Evolutionary conservation across 1,140 invertebrate species (phyloP).

Genomic region (Anadara kagoshimensis): DNA sequence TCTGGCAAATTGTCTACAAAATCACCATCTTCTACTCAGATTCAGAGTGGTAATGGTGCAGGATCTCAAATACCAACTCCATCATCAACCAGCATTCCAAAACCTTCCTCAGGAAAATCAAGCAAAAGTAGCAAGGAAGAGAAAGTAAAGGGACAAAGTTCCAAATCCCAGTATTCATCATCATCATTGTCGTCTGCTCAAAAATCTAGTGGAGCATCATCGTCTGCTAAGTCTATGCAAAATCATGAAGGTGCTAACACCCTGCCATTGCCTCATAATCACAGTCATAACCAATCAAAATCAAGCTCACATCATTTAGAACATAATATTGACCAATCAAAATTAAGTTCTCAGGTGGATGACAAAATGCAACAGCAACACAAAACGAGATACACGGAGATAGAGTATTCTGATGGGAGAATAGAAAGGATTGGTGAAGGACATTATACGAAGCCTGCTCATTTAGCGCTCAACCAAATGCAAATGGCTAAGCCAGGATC

Average conservation of each 20-base stretch:
- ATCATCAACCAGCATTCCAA: slow-evolving; percentile 59
- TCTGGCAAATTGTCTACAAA: slow-evolving; percentile 46
- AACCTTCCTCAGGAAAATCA: slow-evolving; percentile 55
- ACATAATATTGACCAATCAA: slow-evolving; percentile 34
- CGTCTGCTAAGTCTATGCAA: slow-evolving; percentile 49
- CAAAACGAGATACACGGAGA: slow-evolving; percentile 53
- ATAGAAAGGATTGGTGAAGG: slow-evolving; percentile 53
- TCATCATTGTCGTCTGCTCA: slow-evolving; percentile 41
- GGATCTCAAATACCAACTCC: slow-evolving; percentile 59
- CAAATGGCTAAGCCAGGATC: slow-evolving; percentile 10
- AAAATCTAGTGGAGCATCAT: slow-evolving; percentile 35
- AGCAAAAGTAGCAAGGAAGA: slow-evolving; percentile 45
- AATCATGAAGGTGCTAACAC: slow-evolving; percentile 37
- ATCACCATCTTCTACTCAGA: slow-evolving; percentile 46
- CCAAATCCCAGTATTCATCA: slow-evolving; percentile 24
- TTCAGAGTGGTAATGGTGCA: slow-evolving; percentile 23
- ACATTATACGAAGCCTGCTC: slow-evolving; percentile 46
- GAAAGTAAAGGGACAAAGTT: slow-evolving; percentile 50
- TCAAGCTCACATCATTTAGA: slow-evolving; percentile 16
- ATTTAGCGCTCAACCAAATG: slow-evolving; percentile 22
- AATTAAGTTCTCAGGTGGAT: slow-evolving; percentile 26
- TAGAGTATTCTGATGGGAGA: slow-evolving; percentile 53
- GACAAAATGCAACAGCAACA: slow-evolving; percentile 35
- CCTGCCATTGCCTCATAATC: slow-evolving; percentile 25
- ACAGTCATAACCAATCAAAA: slow-evolving; percentile 12